These are phyloP conservation scores for Neogobius melanostomus DNA, from an alignment of 2,113 vertebrate species.

Conservation along the genomic window DNA sequence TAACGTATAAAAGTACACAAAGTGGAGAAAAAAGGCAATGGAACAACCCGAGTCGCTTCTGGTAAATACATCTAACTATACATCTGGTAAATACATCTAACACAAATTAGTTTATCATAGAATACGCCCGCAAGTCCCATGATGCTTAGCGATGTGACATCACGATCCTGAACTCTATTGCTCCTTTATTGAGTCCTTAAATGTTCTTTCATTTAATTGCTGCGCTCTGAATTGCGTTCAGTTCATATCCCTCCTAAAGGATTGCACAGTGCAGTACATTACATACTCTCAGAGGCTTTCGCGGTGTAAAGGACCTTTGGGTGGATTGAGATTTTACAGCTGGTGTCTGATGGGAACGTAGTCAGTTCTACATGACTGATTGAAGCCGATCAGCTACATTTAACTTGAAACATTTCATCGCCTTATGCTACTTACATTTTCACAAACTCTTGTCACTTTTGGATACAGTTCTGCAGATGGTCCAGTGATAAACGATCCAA, in stretches of 20 bases:
- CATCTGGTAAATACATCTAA: too few relatives aligned
- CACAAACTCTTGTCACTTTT: not conserved
- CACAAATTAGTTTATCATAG: too few relatives aligned
- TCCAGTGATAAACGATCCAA: too few relatives aligned
- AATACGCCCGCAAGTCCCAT: too few relatives aligned
- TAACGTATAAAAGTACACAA: too few relatives aligned
- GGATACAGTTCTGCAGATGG: not conserved
- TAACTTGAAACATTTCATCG: not conserved
- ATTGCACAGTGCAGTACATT: not conserved
- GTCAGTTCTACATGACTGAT: slow-evolving; percentile 12
- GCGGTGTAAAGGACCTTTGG: slow-evolving; percentile 17
- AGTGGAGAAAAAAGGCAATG: too few relatives aligned
- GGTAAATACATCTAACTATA: too few relatives aligned
- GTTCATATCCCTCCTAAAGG: not conserved
- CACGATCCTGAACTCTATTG: too few relatives aligned
- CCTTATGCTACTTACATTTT: not conserved
- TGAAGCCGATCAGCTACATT: not conserved
- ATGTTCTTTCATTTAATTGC: too few relatives aligned
- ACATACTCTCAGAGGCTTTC: slow-evolving; percentile 18
- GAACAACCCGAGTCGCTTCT: too few relatives aligned
- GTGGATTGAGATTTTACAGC: not conserved
- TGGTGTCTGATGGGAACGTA: not conserved
- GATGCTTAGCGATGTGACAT: too few relatives aligned
- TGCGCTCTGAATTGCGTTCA: not conserved
- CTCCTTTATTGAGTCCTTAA: not conserved